Base-by-base conservation (phyloP, 2,797 vertebrate species). In the Glyptemys insculpta region DNA sequence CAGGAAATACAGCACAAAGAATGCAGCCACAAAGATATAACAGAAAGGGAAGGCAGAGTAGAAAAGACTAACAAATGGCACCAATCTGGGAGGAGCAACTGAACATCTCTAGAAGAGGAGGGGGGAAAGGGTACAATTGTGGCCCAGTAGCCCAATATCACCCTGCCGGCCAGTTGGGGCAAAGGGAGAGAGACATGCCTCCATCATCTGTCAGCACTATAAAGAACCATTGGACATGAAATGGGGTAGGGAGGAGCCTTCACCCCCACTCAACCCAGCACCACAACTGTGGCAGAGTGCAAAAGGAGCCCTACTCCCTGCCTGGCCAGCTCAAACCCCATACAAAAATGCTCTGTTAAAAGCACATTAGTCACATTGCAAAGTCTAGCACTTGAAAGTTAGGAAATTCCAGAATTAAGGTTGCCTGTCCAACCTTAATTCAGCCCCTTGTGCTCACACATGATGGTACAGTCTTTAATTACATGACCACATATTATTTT, bases 161-260 rank as follows among this genome's bases (percentile, higher is more conserved):
- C 81, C 3, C 5, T 93, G 53, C 41, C 19, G 85, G 72, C 5
- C 27, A 85, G 21, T 25, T 15, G 78, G 47, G 88, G 86, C 2
- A 84, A 88, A 4, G 44, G 21, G 14, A 90, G 86, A 84, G 16
- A 81, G 91, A 92, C 21, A 83, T 27, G 25, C 56, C 14, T 89
- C 27, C 14, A 37, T 68, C 21, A 57, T 91, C 21, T 85, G 87
- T 11, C 16, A n/a, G 49, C 41, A 37, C 41, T 79, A 86, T 34
- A 82, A 76, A 47, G 56, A 49, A 3, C 15, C n/a, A 29, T 1
- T 56, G 34, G 7, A 41, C 74, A 23, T 76, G 14, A 87, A 91
- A 93, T 0, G 0, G 31, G 11, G 34, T 0, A 1, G 47, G 79
- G 12, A 15, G 6, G 88, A 1, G 0, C 53, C 92, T 84, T 84